Conservation (phyloP, 2,113 vertebrate species). For the Corapipo altera region DNA sequence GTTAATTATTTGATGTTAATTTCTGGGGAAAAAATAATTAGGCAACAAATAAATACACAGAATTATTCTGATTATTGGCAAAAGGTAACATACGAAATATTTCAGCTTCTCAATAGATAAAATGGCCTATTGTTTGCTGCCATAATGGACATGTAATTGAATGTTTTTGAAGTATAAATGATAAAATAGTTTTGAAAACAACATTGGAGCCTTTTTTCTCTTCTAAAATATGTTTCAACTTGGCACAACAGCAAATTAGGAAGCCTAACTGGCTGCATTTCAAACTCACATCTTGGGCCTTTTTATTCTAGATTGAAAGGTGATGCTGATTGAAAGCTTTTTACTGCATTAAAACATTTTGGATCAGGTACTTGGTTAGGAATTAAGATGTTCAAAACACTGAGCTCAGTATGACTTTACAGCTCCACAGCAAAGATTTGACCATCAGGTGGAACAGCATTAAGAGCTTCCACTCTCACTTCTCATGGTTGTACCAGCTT, state of each 20-base stretch:
- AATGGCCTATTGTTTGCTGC: neutral
- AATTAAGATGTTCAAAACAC: neutral
- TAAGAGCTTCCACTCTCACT: neutral
- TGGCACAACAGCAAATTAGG: slow-evolving; percentile 8
- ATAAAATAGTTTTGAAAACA: neutral
- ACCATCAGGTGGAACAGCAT: neutral
- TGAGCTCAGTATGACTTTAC: neutral
- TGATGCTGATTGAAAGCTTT: neutral
- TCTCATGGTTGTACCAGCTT: neutral
- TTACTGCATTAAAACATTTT: neutral
- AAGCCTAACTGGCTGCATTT: slow-evolving; percentile 15
- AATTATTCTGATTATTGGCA: neutral
- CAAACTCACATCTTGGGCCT: neutral
- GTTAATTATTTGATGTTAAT: neutral
- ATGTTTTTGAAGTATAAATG: neutral
- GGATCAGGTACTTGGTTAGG: neutral
- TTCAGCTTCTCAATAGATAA: neutral
- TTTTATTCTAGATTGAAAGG: neutral
- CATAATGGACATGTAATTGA: neutral
- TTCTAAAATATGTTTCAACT: neutral
- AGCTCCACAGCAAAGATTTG: neutral
- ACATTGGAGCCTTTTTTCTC: neutral
- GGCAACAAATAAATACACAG: neutral
- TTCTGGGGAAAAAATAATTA: neutral
- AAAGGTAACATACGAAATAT: neutral